A percentile compares a stretch with the other conserved stretches of the same genome.
These are phyloP conservation scores for Torymus aiolomorphi DNA, from an alignment of 2,888 invertebrate species.

Conservation along the genomic window DNA sequence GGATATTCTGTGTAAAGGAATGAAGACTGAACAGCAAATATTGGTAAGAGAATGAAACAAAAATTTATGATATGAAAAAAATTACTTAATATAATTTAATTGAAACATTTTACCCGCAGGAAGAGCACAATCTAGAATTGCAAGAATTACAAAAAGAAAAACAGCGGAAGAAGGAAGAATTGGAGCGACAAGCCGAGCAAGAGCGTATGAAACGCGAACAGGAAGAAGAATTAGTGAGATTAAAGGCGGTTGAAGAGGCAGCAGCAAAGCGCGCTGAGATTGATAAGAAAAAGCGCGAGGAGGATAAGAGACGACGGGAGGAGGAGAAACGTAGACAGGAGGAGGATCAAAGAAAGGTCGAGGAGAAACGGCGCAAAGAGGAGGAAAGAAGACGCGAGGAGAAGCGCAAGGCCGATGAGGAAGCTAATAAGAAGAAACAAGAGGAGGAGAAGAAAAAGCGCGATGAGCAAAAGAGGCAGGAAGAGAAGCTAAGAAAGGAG, in stretches of 20 bases:
- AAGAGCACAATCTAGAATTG: constrained; percentile 75
- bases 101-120: constrained; percentile 71
- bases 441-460: constrained; percentile 75
- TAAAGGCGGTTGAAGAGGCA: constrained; percentile 50
- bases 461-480: constrained; percentile 72
- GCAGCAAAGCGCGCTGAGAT: constrained; percentile 75
- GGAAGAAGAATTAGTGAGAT: constrained; percentile 54
- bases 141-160: constrained; percentile 65
- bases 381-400: constrained; percentile 76
- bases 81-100: constrained; percentile 41
- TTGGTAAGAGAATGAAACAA: constrained; percentile 66
- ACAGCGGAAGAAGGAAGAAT: constrained; percentile 70
- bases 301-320: constrained; percentile 75
- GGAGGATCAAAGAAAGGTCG: constrained; percentile 78
- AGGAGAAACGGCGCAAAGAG: constrained; percentile 77
- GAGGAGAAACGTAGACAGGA: constrained; percentile 78
- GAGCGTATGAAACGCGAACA: constrained; percentile 71
- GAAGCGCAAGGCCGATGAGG: constrained; percentile 76
- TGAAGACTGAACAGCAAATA: constrained; percentile 77
- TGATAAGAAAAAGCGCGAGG: constrained; percentile 76
- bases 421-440: constrained; percentile 73
- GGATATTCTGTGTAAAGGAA: constrained; percentile 74
- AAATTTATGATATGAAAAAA: constrained; percentile 7
- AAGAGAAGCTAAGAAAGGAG: constrained; percentile 76
- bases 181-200: constrained; percentile 72